Evolutionary conservation across 2,888 invertebrate genomes (phyloP).

Genomic region (Pteria penguin): DNA sequence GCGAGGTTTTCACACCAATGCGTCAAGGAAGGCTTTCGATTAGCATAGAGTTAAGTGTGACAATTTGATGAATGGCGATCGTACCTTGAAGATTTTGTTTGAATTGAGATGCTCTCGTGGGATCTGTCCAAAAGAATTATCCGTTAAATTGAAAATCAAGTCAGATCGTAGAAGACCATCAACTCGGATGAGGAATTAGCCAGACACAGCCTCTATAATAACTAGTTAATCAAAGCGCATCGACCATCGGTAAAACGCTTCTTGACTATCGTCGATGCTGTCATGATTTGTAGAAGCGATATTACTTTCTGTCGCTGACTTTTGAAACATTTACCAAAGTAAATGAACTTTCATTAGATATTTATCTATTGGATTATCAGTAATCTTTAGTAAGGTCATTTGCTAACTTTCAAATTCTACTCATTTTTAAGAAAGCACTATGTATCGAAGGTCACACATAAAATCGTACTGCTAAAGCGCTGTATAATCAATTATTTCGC

Average conservation of each 20-base stretch:
- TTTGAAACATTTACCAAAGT: too few relatives aligned
- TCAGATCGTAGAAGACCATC: conserved; percentile 63
- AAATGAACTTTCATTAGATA: too few relatives aligned
- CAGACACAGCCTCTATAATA: conserved; percentile 19
- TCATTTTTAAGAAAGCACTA: too few relatives aligned
- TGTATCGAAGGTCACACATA: too few relatives aligned
- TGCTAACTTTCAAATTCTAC: too few relatives aligned
- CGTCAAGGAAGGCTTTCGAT: conserved; percentile 40
- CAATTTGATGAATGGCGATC: conserved; percentile 42
- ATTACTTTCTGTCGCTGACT: neutral
- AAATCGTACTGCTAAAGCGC: too few relatives aligned
- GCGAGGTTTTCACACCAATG: conserved; percentile 31
- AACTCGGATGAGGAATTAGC: conserved; percentile 49
- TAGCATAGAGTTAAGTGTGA: conserved; percentile 32
- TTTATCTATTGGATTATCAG: too few relatives aligned
- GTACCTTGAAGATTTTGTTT: conserved; percentile 35
- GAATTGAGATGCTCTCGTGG: conserved; percentile 35
- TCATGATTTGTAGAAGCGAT: neutral
- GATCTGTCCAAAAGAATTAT: conserved; percentile 60
- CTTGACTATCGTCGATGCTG: conserved; percentile 2
- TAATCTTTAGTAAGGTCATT: too few relatives aligned
- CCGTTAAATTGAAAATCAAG: conserved; percentile 71
- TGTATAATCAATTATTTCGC: too few relatives aligned
- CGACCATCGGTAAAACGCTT: conserved; percentile 40
- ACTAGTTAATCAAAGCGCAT: conserved; percentile 46